phyloP scores from a whole-genome alignment of 2,888 invertebrate genomes.

The Apocheima hispidaria region DNA sequence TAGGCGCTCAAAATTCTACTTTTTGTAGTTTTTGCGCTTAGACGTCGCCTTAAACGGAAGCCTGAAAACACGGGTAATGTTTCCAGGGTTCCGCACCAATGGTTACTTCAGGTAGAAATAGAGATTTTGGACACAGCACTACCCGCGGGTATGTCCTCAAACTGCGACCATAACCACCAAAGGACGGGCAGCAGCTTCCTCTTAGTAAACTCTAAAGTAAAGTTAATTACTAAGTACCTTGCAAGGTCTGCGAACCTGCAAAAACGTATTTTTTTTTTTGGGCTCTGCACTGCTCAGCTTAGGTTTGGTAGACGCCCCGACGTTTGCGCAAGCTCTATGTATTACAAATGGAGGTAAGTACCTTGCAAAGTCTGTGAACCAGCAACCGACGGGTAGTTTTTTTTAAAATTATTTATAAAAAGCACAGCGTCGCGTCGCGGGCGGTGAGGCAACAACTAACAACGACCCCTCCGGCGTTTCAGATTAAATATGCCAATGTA shows the following conservation, averaged over 20 bases:
- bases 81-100: too few relatives aligned
- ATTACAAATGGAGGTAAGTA: neutral
- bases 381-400: neutral
- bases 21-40: too few relatives aligned
- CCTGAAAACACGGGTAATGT: too few relatives aligned
- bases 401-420: slow-evolving; percentile 4
- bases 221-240: neutral
- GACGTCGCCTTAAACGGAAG: too few relatives aligned
- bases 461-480: slow-evolving; percentile 41
- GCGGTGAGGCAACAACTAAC: slow-evolving; percentile 50
- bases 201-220: too few relatives aligned
- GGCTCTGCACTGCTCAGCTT: neutral
- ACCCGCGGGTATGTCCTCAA: too few relatives aligned
- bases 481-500: slow-evolving; percentile 53
- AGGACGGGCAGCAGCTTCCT: too few relatives aligned
- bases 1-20: too few relatives aligned
- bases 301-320: neutral
- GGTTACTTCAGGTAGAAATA: too few relatives aligned
- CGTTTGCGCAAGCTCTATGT: neutral
- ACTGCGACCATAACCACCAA: too few relatives aligned
- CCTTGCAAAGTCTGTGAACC: neutral
- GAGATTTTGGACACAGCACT: too few relatives aligned
- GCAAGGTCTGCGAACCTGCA: neutral
- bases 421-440: slow-evolving; percentile 3
- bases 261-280: too few relatives aligned